Evolutionary conservation across 64 coral and sea anemone genomes (phyloP), one percentile per base, ranked within the genome.

Genomic region (Actinia tenebrosa): DNA sequence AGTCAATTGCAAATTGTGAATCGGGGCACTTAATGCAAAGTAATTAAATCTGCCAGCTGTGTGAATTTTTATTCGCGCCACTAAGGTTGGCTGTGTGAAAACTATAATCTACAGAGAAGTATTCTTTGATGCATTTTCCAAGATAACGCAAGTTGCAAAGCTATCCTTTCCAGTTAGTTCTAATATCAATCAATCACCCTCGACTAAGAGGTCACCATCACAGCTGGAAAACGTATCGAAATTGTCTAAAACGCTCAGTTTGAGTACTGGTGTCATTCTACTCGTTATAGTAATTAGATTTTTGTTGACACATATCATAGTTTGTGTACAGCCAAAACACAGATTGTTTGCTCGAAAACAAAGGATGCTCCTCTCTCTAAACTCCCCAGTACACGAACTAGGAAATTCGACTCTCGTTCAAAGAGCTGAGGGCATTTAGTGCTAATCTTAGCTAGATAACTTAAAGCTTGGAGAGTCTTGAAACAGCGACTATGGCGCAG

Each of bases 211-310:
- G 69, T 75, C 69, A 42, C 69, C 25, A 42, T 30, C 26, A 42
- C 69, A 75, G 69, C 69, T 75, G 69, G 69, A 5, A 75, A 75
- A 75, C 69, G 25, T 25, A 75, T 75, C 69, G 11, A 2, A 25
- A 75, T 75, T 75, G 69, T 75, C 69, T 75, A 75, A 42, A 27
- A 30, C 1, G 69, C 69, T 37, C 69, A 75, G 69, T 75, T 75
- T 66, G 69, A 75, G 69, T 30, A 42, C 11, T 75, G 8, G 25
- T 75, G 69, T 25, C 69, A 43, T 75, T 75, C 69, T 11, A 42
- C 69, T 75, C 69, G 26, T 75, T 75, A 75, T 27, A 75, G 25
- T 37, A 75, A 75, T 75, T 75, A 75, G 69, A 75, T 26, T 42
- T 30, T 37, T 37, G 69, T 75, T 75, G 69, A 75, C 25, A 42